Evolutionary conservation across 2,797 vertebrate genomes (phyloP).

Genomic region (Sardinella longiceps): DNA sequence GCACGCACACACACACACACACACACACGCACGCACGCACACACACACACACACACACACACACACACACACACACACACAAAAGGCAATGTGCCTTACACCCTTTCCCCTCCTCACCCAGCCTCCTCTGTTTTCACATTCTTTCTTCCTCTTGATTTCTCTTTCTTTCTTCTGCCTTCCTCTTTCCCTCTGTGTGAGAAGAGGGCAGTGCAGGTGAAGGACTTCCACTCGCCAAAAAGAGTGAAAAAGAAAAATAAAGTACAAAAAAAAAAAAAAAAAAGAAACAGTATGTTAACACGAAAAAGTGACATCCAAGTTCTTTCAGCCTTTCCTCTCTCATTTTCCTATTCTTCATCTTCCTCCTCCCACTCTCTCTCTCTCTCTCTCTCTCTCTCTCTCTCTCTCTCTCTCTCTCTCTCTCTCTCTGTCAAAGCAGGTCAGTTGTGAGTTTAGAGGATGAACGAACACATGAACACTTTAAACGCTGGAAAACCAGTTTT

Average conservation of each 20-base stretch:
- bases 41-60: neutral
- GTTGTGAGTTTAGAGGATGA: neutral
- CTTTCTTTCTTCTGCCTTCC: neutral
- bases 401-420: neutral
- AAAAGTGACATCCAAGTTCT: neutral
- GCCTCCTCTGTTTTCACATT: neutral
- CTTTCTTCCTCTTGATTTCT: neutral
- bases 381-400: neutral
- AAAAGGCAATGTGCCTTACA: neutral
- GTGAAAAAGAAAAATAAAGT: neutral
- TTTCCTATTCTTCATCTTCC: neutral
- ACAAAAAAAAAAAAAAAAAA: neutral
- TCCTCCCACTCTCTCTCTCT: neutral
- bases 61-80: neutral
- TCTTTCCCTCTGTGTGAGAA: neutral
- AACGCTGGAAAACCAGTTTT: neutral
- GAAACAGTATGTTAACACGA: neutral
- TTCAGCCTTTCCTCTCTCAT: neutral
- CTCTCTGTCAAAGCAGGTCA: neutral
- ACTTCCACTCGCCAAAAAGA: neutral
- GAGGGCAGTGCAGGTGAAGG: slow-evolving; percentile 4
- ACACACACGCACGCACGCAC: neutral
- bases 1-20: no score
- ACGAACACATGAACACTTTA: no score
- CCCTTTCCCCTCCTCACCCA: neutral